These are phyloP conservation scores for Leucopsar rothschildi DNA, from an alignment of 2,113 vertebrate genomes.

Conservation along the genomic window DNA sequence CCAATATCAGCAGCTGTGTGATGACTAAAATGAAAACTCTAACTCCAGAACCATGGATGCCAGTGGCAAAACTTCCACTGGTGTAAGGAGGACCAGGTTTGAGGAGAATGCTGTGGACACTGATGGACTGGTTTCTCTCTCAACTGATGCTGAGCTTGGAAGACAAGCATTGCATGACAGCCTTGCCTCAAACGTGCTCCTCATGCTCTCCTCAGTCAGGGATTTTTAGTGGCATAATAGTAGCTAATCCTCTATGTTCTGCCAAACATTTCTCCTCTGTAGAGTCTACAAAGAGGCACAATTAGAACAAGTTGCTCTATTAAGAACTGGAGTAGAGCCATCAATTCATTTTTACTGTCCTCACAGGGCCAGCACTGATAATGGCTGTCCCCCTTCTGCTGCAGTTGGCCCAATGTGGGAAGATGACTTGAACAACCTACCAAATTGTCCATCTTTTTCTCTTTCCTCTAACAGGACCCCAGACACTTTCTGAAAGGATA, in stretches of 20 bases:
- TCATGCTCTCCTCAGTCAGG: neutral
- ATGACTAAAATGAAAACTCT: neutral
- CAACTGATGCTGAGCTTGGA: neutral
- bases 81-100: neutral
- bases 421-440: neutral
- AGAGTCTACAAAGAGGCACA: neutral
- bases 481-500: neutral
- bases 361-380: neutral
- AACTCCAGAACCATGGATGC: neutral
- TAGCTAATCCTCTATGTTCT: neutral
- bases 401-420: neutral
- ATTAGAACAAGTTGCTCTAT: neutral
- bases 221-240: neutral
- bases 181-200: neutral
- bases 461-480: slow-evolving; percentile 5
- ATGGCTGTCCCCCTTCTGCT: neutral
- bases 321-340: slow-evolving; percentile 15
- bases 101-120: neutral
- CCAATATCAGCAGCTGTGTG: neutral
- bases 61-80: neutral
- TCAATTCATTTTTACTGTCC: slow-evolving; percentile 7
- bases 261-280: neutral
- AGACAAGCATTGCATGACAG: neutral
- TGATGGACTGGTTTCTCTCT: neutral
- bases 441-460: neutral